Conservation (phyloP, 2,797 vertebrate genomes). For the Hemitrygon akajei region DNA sequence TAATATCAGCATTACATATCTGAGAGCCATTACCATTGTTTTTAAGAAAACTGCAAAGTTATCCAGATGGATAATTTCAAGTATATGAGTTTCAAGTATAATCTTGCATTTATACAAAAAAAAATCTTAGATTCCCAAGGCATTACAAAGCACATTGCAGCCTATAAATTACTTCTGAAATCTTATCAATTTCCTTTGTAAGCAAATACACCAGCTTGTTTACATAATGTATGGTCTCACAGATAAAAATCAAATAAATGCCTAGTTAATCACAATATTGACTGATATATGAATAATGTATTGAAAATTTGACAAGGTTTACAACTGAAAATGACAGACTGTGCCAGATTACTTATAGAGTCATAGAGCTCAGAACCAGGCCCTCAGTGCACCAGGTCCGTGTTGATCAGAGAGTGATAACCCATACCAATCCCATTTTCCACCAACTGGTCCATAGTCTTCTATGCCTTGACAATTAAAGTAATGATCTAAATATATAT, state of each 20-base stretch:
- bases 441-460: too few species aligned
- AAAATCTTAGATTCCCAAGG: background rate
- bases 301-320: background rate
- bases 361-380: too few species aligned
- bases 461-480: too few species aligned
- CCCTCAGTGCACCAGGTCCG: too few species aligned
- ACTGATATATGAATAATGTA: background rate
- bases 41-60: background rate
- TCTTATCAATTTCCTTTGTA: background rate
- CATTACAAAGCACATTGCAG: background rate
- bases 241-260: background rate
- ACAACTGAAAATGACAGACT: background rate
- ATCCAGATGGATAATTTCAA: background rate
- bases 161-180: background rate
- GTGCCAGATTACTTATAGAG: background rate
- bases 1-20: background rate
- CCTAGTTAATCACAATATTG: background rate
- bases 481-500: too few species aligned
- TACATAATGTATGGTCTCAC: background rate
- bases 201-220: background rate
- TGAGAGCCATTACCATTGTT: background rate
- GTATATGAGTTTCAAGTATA: background rate
- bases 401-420: too few species aligned
- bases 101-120: background rate
- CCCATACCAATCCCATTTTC: too few species aligned